These are phyloP conservation scores for Pegea sp. DNA, from an alignment of 23 tunicate species.

Conservation along the genomic window DNA sequence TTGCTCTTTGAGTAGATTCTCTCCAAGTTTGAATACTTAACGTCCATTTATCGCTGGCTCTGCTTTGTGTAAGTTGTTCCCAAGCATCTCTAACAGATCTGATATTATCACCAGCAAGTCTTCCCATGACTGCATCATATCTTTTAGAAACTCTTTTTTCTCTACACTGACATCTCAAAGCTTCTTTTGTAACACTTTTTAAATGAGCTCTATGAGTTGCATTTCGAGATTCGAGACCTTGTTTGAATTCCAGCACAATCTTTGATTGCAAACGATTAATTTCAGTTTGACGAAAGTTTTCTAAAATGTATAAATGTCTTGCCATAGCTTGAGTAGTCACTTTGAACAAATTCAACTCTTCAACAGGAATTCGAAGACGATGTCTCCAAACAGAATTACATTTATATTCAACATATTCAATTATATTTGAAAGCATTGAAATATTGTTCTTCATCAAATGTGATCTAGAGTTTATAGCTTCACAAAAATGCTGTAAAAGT, in stretches of 20 bases:
- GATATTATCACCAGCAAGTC: too few relatives aligned
- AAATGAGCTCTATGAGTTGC: not conserved
- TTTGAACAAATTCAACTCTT: not conserved
- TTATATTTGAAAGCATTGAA: not conserved
- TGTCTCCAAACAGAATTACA: not conserved
- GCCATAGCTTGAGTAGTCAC: not conserved
- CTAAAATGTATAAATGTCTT: not conserved
- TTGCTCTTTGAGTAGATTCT: not conserved
- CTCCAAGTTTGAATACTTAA: not conserved
- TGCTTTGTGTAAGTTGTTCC: too few relatives aligned
- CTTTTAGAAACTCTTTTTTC: not conserved
- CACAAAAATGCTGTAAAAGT: not conserved
- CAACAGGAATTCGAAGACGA: not conserved
- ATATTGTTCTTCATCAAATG: not conserved
- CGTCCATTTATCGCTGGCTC: too few relatives aligned
- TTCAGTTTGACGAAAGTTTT: not conserved
- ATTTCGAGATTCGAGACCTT: not conserved
- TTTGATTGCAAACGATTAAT: not conserved
- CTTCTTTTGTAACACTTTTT: not conserved
- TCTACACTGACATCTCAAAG: not conserved
- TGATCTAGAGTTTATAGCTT: not conserved
- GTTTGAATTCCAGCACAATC: not conserved
- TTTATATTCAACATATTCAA: not conserved
- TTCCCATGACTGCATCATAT: too few relatives aligned
- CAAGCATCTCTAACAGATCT: too few relatives aligned